Percentiles rank a stretch among this genome's conserved stretches.
These are phyloP conservation scores for Tinea trinotella DNA, from an alignment of 2,888 invertebrate species.

Conservation along the genomic window DNA sequence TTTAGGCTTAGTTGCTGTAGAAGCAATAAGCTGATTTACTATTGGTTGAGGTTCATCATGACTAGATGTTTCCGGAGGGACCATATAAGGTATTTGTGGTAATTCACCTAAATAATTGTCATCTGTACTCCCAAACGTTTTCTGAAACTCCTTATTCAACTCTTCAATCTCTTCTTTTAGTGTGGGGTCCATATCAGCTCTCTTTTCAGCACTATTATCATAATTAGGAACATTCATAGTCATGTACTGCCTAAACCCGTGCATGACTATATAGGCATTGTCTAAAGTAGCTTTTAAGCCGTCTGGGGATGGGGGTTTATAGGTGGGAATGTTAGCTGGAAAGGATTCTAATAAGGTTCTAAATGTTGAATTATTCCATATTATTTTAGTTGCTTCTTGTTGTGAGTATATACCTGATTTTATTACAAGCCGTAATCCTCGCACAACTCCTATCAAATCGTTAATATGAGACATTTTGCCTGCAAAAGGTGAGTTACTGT, in stretches of 20 bases:
- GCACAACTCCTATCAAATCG: slow-evolving; percentile 77
- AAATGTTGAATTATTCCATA: slow-evolving; percentile 81
- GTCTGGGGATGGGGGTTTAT: slow-evolving; percentile 38
- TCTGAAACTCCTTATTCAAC: slow-evolving; percentile 56
- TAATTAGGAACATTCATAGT: slow-evolving; percentile 46
- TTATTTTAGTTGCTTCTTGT: slow-evolving; percentile 69
- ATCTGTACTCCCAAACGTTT: slow-evolving; percentile 50
- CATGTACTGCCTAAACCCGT: slow-evolving; percentile 77
- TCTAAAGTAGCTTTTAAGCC: slow-evolving; percentile 64
- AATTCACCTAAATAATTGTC: slow-evolving; percentile 19
- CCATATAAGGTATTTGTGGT: background rate
- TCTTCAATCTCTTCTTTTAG: slow-evolving; percentile 53
- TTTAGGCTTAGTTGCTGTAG: slow-evolving; percentile 29
- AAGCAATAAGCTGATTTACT: slow-evolving; percentile 25
- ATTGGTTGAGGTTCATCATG: background rate
- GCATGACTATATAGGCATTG: slow-evolving; percentile 77
- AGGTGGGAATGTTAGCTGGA: slow-evolving; percentile 42
- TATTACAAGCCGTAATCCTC: slow-evolving; percentile 78
- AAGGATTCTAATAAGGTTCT: slow-evolving; percentile 53
- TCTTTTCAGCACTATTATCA: slow-evolving; percentile 30
- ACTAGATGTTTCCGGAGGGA: background rate
- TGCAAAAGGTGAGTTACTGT: slow-evolving; percentile 28
- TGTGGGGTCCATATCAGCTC: slow-evolving; percentile 40
- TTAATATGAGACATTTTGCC: slow-evolving; percentile 69
- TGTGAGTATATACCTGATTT: slow-evolving; percentile 78